These are phyloP conservation scores for Vicugna pacos DNA, from an alignment of 2,113 vertebrate genomes.

Conservation along the genomic window DNA sequence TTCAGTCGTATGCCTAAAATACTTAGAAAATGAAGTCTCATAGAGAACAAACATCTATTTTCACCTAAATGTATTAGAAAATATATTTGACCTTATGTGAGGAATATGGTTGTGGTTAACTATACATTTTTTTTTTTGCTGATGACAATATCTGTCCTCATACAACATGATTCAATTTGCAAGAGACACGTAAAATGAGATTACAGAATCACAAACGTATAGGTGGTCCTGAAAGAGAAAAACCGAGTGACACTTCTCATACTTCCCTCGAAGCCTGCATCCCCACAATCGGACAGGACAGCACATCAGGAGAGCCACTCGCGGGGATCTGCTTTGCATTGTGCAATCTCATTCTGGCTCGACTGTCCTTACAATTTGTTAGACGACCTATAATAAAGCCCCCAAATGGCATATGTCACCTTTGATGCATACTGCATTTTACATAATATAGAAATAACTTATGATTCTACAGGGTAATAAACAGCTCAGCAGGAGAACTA, in stretches of 20 bases:
- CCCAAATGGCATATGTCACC: not conserved
- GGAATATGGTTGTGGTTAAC: not conserved
- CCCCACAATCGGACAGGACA: not conserved
- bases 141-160: not conserved
- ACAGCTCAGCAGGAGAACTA: conserved; percentile 20
- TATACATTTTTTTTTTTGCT: conserved; percentile 41
- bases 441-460: conserved; percentile 47
- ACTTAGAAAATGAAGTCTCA: not conserved
- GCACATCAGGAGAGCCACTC: not conserved
- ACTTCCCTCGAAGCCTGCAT: not conserved
- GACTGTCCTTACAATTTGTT: conserved; percentile 40
- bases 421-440: conserved; percentile 28
- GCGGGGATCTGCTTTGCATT: not conserved
- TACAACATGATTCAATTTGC: conserved; percentile 45
- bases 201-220: not conserved
- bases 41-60: not conserved
- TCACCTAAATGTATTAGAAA: conserved; percentile 5
- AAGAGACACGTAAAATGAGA: not conserved
- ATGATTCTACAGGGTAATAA: not conserved
- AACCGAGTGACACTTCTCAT: not conserved
- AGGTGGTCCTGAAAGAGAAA: not conserved
- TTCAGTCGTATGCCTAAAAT: conserved; percentile 1
- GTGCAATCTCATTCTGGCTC: conserved; percentile 64
- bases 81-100: not conserved
- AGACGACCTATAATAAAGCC: conserved; percentile 28